phyloP scores from a whole-genome alignment of 2,113 vertebrate genomes.

The Paradoxurus hermaphroditus region DNA sequence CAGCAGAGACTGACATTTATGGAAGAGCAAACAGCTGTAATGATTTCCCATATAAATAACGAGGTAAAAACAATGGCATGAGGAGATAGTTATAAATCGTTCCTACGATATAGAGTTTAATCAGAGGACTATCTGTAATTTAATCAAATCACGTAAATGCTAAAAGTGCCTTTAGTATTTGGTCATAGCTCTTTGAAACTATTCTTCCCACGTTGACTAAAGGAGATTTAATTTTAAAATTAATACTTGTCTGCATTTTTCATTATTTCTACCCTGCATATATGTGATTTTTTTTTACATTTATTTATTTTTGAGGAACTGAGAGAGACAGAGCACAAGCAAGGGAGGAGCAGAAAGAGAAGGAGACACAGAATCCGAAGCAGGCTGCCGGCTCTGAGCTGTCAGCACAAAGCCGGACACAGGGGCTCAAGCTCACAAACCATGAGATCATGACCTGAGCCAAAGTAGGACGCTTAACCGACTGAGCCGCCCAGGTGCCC shows the following conservation, averaged over 20 bases:
- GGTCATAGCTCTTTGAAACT: slow-evolving; percentile 2
- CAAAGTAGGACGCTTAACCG: no score
- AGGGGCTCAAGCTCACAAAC: no score
- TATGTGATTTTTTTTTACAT: background rate
- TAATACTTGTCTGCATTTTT: slow-evolving; percentile 34
- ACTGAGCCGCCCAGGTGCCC: no score
- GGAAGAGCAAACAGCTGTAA: slow-evolving; percentile 22
- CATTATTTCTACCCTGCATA: background rate
- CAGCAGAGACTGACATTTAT: slow-evolving; percentile 41
- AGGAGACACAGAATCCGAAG: no score
- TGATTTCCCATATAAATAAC: slow-evolving; percentile 40
- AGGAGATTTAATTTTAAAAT: background rate
- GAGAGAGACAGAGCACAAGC: no score
- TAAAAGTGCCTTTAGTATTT: background rate
- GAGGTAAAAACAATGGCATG: slow-evolving; percentile 19
- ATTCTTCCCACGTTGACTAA: background rate
- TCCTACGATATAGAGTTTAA: background rate
- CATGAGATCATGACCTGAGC: no score
- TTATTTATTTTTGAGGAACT: no score
- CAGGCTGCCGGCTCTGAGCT: no score
- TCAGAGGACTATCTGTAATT: background rate
- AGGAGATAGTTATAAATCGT: slow-evolving; percentile 29
- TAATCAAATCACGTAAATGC: slow-evolving; percentile 33
- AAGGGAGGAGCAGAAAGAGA: no score
- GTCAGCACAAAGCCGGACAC: no score